phyloP scores from a whole-genome alignment of 2,888 invertebrate genomes.

The Pachycephus smyrnensis region DNA sequence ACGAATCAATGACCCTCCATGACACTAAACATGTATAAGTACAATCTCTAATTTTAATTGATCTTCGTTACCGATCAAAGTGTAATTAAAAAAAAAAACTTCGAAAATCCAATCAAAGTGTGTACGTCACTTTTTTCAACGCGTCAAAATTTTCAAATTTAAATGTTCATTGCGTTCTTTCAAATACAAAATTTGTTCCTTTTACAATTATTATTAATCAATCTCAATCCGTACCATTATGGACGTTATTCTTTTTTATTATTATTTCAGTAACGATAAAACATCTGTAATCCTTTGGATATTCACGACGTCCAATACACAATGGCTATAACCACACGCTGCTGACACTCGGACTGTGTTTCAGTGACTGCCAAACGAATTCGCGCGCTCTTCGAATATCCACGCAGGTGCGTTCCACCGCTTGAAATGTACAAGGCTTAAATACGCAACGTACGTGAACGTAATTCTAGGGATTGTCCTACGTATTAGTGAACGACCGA shows the following conservation, averaged over 20 bases:
- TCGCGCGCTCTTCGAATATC: conserved; percentile 3
- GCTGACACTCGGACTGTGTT: not conserved
- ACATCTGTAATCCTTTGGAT: not conserved
- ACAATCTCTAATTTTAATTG: not conserved
- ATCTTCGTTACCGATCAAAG: no score
- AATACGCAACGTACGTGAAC: not conserved
- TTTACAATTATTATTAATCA: not conserved
- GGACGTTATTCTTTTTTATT: not conserved
- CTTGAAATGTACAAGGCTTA: not conserved
- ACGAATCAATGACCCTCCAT: not conserved
- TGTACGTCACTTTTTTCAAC: not conserved
- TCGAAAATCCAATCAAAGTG: not conserved
- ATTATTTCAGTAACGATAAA: not conserved
- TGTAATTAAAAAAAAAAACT: not conserved
- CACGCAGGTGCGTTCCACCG: not conserved
- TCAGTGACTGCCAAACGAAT: not conserved
- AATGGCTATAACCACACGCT: not conserved
- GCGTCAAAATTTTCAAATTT: not conserved
- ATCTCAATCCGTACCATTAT: not conserved
- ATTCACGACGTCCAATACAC: not conserved
- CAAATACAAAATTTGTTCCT: not conserved
- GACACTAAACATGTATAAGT: not conserved
- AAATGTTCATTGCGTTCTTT: not conserved
- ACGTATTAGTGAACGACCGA: not conserved
- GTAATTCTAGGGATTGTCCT: not conserved